Base-by-base conservation (phyloP, 2,888 invertebrate genomes). In the Marasmarcha lunaedactyla region DNA sequence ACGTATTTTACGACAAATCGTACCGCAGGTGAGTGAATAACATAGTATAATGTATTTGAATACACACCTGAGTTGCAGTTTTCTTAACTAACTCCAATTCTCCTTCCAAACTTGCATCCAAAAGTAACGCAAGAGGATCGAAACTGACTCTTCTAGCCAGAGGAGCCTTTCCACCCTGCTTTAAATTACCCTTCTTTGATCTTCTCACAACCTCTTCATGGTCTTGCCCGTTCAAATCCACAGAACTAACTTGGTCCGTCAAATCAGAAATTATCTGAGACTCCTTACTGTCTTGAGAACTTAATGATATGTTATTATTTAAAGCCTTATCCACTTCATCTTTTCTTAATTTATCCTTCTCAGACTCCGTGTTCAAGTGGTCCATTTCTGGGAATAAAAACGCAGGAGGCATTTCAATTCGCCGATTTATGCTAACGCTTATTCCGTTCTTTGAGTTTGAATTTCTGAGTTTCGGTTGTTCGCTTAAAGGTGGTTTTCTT, bases 31-130 rank as follows among this genome's bases (percentile, higher is more conserved):
- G n/a, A n/a, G n/a, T n/a, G n/a, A n/a, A n/a, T n/a, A n/a, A n/a
- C n/a, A n/a, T n/a, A n/a, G n/a, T n/a, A n/a, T n/a, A n/a, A n/a
- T n/a, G n/a, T n/a, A n/a, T n/a, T n/a, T 20, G 7, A 20, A 20
- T 20, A 20, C 20, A 48, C 59, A 89, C 93, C 87, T 97, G 93
- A 65, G 91, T 89, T 43, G 98, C 97, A 37, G 97, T 97, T 73
- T 95, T 94, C 81, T 92, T 94, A 30, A 99, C 98, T 49, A 98
- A 86, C 63, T 99, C 98, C 62, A 98, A 85, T 71, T 99, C 98
- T 33, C 99, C 99, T 74, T 99, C 98, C 49, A 99, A 87, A 55
- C 98, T 97, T 35, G 98, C 98, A 74, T 99, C 99, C 58, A 99
- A 84, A 37, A 99, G 86, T 37, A 99, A 85, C 0, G 98, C 98